Base-by-base conservation (phyloP, 2,797 vertebrate genomes). In the Centroberyx gerrardi region DNA sequence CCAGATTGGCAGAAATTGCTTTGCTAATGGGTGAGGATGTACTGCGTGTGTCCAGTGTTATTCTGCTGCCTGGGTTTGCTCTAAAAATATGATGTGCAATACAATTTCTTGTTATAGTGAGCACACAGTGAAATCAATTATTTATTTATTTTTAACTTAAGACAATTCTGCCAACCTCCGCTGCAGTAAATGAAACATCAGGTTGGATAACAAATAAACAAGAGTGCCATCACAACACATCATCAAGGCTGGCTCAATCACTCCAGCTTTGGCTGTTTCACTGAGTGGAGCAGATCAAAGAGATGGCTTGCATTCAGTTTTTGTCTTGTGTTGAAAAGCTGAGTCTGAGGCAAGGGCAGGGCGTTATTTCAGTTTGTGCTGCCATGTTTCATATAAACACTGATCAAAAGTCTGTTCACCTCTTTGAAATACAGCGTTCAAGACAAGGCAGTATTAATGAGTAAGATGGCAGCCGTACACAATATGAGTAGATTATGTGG, bases 131-230 rank as follows among this genome's bases (percentile, higher is more conserved):
- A 81, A 77, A 81, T 67, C 63, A 58, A 70, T 69, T 22, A 51
- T 79, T 79, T 61, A 59, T 75, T 76, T 31, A n/a, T 14, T 82
- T 58, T 42, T 8, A 42, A 52, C 42, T 29, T 15, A 27, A 55
- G 40, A 62, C 72, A 14, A 48, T 54, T 69, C 14, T 31, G 69
- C 51, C 62, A 56, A 70, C 73, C 73, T 78, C 77, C 67, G 29
- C 2, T 22, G 60, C 66, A 56, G 74, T 82, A 84, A 74, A 90
- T 82, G 62, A 67, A 82, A 80, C 63, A 82, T 69, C 58, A 51
- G 18, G 62, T 61, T 31, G 59, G 42, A 44, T n/a, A 22, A 56
- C 29, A 72, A 75, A 81, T 69, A 63, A 85, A 85, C 61, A 54
- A 46, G 38, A 12, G 71, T 61, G 64, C 62, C 64, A 62, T 69